Conservation (phyloP, 2,113 vertebrate genomes). For the Bubo blakistoni region DNA sequence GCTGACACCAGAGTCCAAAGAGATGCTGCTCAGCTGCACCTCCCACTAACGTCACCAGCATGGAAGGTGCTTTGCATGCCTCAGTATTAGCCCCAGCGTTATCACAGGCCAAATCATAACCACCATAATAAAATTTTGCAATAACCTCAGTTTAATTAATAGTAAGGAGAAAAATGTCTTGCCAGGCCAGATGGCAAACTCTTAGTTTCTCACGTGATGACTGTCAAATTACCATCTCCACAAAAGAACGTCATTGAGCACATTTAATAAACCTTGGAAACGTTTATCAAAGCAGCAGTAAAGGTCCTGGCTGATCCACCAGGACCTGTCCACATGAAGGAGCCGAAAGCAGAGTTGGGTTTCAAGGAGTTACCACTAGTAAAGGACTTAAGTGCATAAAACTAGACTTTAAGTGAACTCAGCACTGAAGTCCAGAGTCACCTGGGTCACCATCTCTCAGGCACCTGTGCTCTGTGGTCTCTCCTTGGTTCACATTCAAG, state of each 20-base stretch:
- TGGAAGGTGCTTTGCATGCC: background rate
- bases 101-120: conserved; percentile 29
- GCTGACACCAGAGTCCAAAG: background rate
- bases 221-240: background rate
- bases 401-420: background rate
- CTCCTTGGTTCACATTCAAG: background rate
- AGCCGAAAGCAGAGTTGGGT: background rate
- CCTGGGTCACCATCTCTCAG: background rate
- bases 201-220: background rate
- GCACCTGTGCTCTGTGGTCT: background rate
- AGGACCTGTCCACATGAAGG: background rate
- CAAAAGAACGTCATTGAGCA: background rate
- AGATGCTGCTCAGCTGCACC: background rate
- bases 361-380: background rate
- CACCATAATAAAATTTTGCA: conserved; percentile 35
- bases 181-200: background rate
- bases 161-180: background rate
- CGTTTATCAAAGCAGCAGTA: background rate
- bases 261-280: background rate
- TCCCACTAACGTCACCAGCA: background rate
- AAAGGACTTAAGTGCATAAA: background rate
- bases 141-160: conserved; percentile 46
- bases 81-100: background rate
- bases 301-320: background rate
- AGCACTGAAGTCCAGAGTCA: background rate